Conservation (phyloP, 2,113 vertebrate genomes). For the Gopherus evgoodei region DNA sequence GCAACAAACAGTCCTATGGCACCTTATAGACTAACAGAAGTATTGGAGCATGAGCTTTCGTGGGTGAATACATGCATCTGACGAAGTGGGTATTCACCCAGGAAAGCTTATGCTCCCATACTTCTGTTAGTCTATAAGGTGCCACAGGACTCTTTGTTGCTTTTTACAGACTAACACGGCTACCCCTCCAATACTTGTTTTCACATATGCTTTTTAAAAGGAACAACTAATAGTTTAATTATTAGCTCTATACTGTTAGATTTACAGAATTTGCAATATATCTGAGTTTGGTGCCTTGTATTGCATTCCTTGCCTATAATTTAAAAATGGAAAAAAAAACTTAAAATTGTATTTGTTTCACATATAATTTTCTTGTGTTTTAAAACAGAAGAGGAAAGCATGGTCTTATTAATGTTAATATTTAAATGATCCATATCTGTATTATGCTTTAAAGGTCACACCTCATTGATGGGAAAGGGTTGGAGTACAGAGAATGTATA, state of each 20-base stretch:
- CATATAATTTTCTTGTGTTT: background rate
- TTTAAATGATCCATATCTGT: background rate
- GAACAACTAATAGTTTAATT: background rate
- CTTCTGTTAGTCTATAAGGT: too few species aligned
- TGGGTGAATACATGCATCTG: too few species aligned
- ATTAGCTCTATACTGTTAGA: background rate
- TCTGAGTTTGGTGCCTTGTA: background rate
- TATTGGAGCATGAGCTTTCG: too few species aligned
- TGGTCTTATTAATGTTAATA: background rate
- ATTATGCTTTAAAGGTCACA: background rate
- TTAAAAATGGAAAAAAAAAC: background rate
- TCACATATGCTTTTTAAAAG: background rate
- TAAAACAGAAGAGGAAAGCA: background rate
- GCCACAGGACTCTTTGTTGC: too few species aligned
- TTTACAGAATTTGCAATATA: background rate
- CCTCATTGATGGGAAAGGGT: background rate
- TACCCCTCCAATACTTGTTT: background rate
- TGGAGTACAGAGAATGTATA: background rate
- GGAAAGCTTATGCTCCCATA: too few species aligned
- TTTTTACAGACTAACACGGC: too few species aligned
- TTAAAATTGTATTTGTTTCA: conserved; percentile 25
- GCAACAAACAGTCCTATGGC: too few species aligned
- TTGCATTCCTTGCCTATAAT: background rate
- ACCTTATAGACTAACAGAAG: too few species aligned
- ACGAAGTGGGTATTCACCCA: too few species aligned